Conservation (phyloP, 2,113 vertebrate species). For the Narcine bancroftii region DNA sequence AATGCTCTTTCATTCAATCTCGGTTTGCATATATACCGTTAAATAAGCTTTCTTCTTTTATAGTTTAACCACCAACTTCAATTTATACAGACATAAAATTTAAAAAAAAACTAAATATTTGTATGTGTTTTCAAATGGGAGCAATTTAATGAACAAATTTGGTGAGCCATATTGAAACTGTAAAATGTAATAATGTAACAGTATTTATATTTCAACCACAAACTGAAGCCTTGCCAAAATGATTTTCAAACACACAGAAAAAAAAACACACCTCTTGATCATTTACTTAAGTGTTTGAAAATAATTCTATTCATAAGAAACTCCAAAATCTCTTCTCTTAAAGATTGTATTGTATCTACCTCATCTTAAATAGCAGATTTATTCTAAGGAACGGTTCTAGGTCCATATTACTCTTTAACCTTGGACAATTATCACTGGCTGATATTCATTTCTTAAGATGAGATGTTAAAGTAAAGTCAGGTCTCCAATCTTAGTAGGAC, state of each 20-base stretch:
- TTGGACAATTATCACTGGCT: neutral
- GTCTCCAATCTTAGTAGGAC: neutral
- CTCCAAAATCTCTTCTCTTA: neutral
- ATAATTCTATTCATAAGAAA: neutral
- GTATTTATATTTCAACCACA: neutral
- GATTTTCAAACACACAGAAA: neutral
- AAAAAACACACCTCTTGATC: neutral
- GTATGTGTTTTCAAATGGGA: slow-evolving; percentile 7
- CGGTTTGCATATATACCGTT: neutral
- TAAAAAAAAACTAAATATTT: neutral
- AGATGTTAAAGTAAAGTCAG: neutral
- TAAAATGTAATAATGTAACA: neutral
- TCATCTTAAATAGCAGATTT: neutral
- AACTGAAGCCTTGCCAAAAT: neutral
- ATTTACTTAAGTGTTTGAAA: neutral
- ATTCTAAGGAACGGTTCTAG: neutral
- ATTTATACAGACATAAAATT: neutral
- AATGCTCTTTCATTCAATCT: neutral
- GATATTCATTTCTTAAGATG: neutral
- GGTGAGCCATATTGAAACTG: neutral
- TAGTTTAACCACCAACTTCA: neutral
- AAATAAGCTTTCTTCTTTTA: neutral
- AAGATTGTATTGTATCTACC: neutral
- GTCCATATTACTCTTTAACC: neutral
- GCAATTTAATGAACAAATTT: slow-evolving; percentile 1